Base-by-base conservation (phyloP, 2,888 invertebrate genomes). In the Corbicula japonica region DNA sequence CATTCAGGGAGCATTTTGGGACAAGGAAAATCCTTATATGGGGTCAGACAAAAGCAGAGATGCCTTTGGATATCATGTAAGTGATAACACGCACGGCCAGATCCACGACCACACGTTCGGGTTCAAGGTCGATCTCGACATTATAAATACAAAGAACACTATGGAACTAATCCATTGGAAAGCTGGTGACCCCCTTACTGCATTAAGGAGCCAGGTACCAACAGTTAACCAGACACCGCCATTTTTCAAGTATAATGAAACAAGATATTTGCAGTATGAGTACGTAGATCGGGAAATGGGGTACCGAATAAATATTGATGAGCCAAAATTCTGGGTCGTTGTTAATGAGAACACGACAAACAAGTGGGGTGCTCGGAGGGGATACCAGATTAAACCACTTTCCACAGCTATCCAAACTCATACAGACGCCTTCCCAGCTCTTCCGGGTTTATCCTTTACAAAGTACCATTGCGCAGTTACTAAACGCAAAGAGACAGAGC, bases 101-200 rank as follows among this genome's bases (percentile, higher is more conserved):
- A 72, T 84, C 12, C 84, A 84, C 52, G 79, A 76, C 32, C 85
- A 85, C 63, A 54, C 71, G 21, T 85, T 85, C 50, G 73, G 56
- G 5, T 79, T 82, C 38, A 84, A 83, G 50, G 80, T 84, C 4
- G 85, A 85, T 50, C 58, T 85, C 32, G 85, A 85, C 62, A 62
- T 85, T 34, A 46, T 69, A 12, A 76, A 71, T 12, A 71, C 65
- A 6, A 63, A 69, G 5, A 84, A 84, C 44, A 76, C 71, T 30
- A 79, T 84, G 56, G 73, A 81, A 48, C 38, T 60, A 23, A 66
- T 82, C 10, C 62, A 82, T 30, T 81, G 80, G 80, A 78, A 76
- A 68, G 60, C 70, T 32, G 81, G 81, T 18, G 61, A 68, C 30
- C 44, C 63, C 3, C 23, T 75, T 23, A 58, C 72, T 23, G 84